Evolutionary conservation across 2,888 invertebrate species (phyloP).

Genomic region (Spialia ferax): DNA sequence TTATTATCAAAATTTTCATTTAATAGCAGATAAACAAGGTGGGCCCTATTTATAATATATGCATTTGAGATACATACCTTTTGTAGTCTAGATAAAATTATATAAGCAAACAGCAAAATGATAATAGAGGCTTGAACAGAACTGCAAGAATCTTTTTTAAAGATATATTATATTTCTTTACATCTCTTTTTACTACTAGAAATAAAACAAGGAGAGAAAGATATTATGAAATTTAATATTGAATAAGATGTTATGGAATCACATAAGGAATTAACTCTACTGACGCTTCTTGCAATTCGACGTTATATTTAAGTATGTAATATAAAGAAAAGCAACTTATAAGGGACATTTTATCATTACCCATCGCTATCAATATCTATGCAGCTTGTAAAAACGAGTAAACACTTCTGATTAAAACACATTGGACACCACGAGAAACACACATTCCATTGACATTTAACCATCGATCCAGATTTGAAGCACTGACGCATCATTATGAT

Average conservation of each 20-base stretch:
- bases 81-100: background rate
- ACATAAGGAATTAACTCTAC: background rate
- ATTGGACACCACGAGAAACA: background rate
- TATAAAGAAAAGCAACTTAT: constrained; percentile 20
- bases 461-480: background rate
- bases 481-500: background rate
- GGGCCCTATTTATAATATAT: too few species aligned
- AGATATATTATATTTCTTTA: too few species aligned
- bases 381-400: constrained; percentile 27
- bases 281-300: background rate
- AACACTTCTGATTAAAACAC: constrained; percentile 9
- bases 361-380: constrained; percentile 23
- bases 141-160: background rate
- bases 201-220: background rate
- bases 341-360: constrained; percentile 14
- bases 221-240: too few species aligned
- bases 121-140: background rate
- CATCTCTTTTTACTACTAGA: background rate
- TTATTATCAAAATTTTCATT: too few species aligned
- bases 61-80: background rate
- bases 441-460: background rate
- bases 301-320: background rate
- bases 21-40: too few species aligned
- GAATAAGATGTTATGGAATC: too few species aligned
- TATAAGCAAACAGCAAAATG: background rate